Evolutionary conservation across 1,140 invertebrate species (phyloP).

Genomic region (Aphelenchoides besseyi): DNA sequence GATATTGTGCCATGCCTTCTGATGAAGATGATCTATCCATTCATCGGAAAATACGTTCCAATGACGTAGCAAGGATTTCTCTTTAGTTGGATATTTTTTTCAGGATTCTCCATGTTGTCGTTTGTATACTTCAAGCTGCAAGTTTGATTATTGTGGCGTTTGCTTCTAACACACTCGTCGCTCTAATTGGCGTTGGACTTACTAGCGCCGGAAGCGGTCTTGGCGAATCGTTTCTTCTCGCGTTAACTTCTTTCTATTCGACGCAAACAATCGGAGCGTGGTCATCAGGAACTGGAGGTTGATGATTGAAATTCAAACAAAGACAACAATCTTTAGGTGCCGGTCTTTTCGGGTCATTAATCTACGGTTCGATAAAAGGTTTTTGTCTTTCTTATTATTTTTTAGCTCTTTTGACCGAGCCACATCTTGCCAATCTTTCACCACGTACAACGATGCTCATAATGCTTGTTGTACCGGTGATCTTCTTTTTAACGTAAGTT

Average conservation of each 20-base stretch:
- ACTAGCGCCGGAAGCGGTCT: slow-evolving; percentile 25
- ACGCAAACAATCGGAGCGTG: slow-evolving; percentile 42
- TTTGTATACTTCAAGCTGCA: slow-evolving; percentile 26
- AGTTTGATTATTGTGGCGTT: slow-evolving; percentile 39
- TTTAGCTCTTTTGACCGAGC: slow-evolving; percentile 43
- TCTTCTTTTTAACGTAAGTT: slow-evolving; percentile 47
- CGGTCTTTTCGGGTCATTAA: slow-evolving; percentile 44
- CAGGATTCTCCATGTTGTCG: slow-evolving; percentile 41
- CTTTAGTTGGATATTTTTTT: neutral
- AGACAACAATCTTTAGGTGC: too few species aligned
- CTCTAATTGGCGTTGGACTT: slow-evolving; percentile 35
- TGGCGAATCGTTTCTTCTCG: slow-evolving; percentile 36
- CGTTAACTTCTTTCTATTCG: slow-evolving; percentile 29
- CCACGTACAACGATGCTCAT: slow-evolving; percentile 36
- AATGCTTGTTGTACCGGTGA: slow-evolving; percentile 43
- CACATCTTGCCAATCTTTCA: slow-evolving; percentile 29
- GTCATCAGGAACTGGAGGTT: slow-evolving; percentile 53
- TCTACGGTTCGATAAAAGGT: neutral
- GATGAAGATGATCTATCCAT: slow-evolving; percentile 43
- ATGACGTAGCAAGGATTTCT: neutral
- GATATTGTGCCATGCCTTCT: slow-evolving; percentile 47
- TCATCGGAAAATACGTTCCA: slow-evolving; percentile 33
- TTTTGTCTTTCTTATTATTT: neutral
- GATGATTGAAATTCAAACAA: too few species aligned
- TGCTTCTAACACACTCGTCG: slow-evolving; percentile 21